A percentile compares a stretch with the other conserved stretches of the same genome.
Conservation (phyloP, 2,113 vertebrate genomes). For the Paracanthobrama guichenoti region DNA sequence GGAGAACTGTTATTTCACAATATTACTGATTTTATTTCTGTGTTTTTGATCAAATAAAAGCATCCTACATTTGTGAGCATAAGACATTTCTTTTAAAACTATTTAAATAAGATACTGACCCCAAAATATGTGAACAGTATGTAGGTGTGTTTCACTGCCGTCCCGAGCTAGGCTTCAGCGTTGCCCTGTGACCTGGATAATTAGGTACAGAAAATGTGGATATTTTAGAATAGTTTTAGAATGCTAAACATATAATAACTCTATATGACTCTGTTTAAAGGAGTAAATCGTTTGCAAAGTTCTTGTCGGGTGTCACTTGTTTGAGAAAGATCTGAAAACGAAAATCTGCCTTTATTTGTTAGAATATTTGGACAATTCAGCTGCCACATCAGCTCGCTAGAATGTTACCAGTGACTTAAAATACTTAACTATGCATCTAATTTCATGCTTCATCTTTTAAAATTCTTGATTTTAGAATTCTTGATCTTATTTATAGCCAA, state of each 20-base stretch:
- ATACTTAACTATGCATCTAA: background rate
- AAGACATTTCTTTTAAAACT: background rate
- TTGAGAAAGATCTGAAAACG: too few species aligned
- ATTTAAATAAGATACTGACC: background rate
- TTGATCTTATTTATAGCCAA: background rate
- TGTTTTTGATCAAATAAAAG: too few species aligned
- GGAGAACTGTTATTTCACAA: too few species aligned
- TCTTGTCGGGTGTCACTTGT: too few species aligned
- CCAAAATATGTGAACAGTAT: too few species aligned
- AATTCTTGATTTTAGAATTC: background rate
- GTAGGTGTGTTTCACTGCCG: too few species aligned
- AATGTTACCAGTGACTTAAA: background rate
- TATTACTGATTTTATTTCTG: too few species aligned
- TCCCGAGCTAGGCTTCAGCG: too few species aligned
- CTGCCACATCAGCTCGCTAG: background rate
- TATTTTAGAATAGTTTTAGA: background rate
- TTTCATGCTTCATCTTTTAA: background rate
- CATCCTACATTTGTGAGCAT: background rate
- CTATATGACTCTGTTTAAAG: background rate
- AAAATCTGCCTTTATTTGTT: background rate
- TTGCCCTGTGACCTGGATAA: background rate
- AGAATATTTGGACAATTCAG: background rate
- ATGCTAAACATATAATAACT: background rate
- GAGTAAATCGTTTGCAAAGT: background rate
- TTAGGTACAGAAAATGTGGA: background rate